A percentile compares a stretch with the other conserved stretches of the same genome.
These are phyloP conservation scores for Arizona elegans DNA, from an alignment of 2,113 vertebrate genomes.

Conservation along the genomic window DNA sequence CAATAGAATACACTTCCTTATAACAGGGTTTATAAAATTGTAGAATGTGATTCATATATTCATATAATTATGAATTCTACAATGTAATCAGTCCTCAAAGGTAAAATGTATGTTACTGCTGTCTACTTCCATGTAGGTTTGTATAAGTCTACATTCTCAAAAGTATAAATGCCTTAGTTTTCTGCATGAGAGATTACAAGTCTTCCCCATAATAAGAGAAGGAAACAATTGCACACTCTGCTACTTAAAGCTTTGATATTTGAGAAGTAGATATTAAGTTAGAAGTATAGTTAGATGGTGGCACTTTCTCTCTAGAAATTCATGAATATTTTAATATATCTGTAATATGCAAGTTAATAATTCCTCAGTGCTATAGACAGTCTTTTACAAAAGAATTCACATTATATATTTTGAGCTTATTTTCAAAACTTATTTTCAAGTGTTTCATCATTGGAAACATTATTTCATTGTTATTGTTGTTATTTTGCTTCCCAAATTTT, in stretches of 20 bases:
- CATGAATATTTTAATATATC: not conserved
- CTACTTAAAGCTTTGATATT: not conserved
- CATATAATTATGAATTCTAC: not conserved
- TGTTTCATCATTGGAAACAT: not conserved
- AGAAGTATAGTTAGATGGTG: not conserved
- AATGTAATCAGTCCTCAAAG: not conserved
- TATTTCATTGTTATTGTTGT: not conserved
- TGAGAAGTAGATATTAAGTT: not conserved
- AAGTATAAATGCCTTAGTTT: not conserved
- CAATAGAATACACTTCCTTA: not conserved
- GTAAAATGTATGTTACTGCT: not conserved
- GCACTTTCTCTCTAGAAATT: not conserved
- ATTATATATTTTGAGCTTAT: not conserved
- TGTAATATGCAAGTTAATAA: not conserved
- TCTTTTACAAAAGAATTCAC: not conserved
- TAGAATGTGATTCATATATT: not conserved
- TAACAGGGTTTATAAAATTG: not conserved
- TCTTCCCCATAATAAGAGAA: not conserved
- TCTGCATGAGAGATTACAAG: not conserved
- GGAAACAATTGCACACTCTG: not conserved
- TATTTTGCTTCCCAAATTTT: not conserved
- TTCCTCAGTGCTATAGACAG: not conserved
- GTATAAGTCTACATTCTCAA: not conserved
- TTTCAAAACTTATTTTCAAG: not conserved
- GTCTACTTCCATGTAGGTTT: not conserved